Conservation (phyloP, 2,113 vertebrate genomes). For the Boulengeromyrus knoepffleri region DNA sequence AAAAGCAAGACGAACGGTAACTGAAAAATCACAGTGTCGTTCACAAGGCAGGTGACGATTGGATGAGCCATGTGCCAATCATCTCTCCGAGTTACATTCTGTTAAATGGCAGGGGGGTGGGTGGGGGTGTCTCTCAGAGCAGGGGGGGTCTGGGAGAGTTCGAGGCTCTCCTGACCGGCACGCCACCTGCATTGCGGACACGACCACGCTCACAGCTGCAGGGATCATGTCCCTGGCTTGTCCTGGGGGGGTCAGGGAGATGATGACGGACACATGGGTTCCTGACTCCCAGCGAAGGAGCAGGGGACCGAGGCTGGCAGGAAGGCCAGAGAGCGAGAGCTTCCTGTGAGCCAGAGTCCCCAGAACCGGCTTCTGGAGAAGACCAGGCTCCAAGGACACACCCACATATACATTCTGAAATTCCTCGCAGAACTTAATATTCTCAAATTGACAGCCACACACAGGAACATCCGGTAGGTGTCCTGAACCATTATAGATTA, state of each 20-base stretch:
- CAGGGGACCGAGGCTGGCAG: slow-evolving; percentile 36
- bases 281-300: slow-evolving; percentile 48
- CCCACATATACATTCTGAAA: not conserved
- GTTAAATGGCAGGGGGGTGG: not conserved
- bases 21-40: not conserved
- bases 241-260: slow-evolving; percentile 31
- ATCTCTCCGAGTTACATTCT: not conserved
- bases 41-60: not conserved
- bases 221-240: slow-evolving; percentile 39
- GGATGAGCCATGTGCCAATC: not conserved
- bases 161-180: not conserved
- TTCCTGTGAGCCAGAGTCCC: not conserved
- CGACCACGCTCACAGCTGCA: slow-evolving; percentile 6
- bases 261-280: slow-evolving; percentile 64
- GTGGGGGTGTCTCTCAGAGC: not conserved
- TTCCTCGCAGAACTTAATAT: not conserved
- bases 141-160: not conserved
- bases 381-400: not conserved
- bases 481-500: not conserved
- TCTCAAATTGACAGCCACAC: not conserved
- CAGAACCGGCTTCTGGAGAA: not conserved
- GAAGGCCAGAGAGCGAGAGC: slow-evolving; percentile 20
- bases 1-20: not conserved
- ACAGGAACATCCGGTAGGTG: not conserved
- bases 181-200: not conserved